These are phyloP conservation scores for Poeciliopsis occidentalis DNA, from an alignment of 2,113 vertebrate species.

Conservation along the genomic window DNA sequence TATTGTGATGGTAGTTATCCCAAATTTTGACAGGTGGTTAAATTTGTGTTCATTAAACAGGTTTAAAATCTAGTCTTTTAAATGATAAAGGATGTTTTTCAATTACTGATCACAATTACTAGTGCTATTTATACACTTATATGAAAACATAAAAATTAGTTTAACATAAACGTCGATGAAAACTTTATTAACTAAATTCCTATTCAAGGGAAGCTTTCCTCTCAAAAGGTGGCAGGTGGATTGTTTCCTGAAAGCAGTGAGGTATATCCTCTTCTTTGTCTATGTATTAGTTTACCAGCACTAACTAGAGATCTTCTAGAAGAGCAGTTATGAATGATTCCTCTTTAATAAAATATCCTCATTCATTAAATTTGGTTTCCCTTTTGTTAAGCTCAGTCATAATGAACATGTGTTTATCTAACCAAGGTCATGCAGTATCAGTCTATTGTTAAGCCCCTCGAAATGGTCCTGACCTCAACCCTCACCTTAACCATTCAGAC, in stretches of 20 bases:
- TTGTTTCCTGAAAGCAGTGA: neutral
- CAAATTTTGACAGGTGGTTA: no score
- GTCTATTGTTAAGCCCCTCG: conserved; percentile 55
- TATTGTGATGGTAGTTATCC: no score
- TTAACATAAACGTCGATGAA: neutral
- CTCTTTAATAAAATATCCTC: conserved; percentile 48
- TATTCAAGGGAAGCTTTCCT: neutral
- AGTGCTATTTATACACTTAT: neutral
- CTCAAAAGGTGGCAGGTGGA: neutral
- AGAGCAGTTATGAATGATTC: neutral
- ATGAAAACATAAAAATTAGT: neutral
- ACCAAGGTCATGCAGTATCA: conserved; percentile 56
- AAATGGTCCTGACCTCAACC: conserved; percentile 59
- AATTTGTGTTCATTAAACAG: no score
- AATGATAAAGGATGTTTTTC: no score
- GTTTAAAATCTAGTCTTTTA: no score
- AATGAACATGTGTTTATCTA: conserved; percentile 64
- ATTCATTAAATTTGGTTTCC: conserved; percentile 51
- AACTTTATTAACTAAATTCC: no score
- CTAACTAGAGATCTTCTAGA: neutral
- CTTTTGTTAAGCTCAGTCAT: conserved; percentile 58
- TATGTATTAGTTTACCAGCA: conserved; percentile 25
- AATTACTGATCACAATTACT: neutral
- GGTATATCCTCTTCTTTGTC: neutral
- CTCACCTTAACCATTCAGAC: conserved; percentile 42